These are phyloP conservation scores for Micrasema longulum DNA, from an alignment of 1,140 invertebrate species.

Conservation along the genomic window DNA sequence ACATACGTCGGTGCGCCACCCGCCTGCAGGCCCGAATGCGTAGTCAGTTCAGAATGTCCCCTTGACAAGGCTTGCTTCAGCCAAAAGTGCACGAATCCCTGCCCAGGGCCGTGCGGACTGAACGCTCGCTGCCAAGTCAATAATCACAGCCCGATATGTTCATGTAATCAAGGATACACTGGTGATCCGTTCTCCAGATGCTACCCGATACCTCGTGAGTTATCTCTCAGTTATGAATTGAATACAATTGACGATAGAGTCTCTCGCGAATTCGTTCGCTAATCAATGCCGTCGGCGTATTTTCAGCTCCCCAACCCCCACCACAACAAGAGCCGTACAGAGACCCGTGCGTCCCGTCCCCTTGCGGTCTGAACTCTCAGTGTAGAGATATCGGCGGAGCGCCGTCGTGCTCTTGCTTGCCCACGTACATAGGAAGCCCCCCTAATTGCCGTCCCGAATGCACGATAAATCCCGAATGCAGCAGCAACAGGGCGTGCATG, in stretches of 20 bases:
- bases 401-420: conserved; percentile 74
- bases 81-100: conserved; percentile 77
- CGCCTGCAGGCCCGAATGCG: conserved; percentile 74
- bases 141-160: conserved; percentile 80
- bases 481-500: conserved; percentile 73
- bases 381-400: conserved; percentile 72
- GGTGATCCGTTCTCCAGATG: conserved; percentile 82
- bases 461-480: conserved; percentile 74
- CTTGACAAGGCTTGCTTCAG: conserved; percentile 74
- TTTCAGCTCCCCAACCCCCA: conserved; percentile 58
- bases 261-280: neutral
- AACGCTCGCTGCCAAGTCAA: conserved; percentile 75
- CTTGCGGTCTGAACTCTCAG: conserved; percentile 78
- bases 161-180: conserved; percentile 74
- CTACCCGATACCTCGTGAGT: conserved; percentile 68
- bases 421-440: conserved; percentile 75
- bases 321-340: conserved; percentile 59
- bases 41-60: conserved; percentile 75
- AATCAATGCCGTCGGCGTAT: conserved; percentile 38
- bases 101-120: conserved; percentile 73
- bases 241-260: no score
- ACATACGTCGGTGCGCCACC: conserved; percentile 74
- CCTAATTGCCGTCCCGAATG: conserved; percentile 79
- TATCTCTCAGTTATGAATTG: neutral
- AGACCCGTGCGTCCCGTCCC: conserved; percentile 75